A percentile compares a stretch with the other conserved stretches of the same genome.
Conservation (phyloP, 1,140 invertebrate species). For the Macrotrachela quadricornifera region DNA sequence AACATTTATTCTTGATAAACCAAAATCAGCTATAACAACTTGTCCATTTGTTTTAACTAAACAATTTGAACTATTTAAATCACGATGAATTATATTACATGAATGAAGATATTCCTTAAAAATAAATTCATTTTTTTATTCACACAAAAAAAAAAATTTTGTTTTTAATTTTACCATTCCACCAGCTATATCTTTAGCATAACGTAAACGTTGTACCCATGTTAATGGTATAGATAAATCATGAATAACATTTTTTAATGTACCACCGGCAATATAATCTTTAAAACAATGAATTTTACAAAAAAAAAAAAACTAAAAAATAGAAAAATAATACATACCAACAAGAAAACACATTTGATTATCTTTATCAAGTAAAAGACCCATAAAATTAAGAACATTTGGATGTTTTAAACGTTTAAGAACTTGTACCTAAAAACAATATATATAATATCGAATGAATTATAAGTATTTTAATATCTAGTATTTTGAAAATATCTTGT, state of each 20-base stretch:
- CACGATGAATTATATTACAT: conserved; percentile 27
- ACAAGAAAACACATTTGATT: conserved; percentile 40
- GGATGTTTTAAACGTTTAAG: conserved; percentile 61
- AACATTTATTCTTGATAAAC: conserved; percentile 13
- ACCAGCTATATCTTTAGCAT: conserved; percentile 23
- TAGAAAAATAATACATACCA: too few species aligned
- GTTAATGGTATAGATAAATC: conserved; percentile 15
- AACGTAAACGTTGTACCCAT: conserved; percentile 20
- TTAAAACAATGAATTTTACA: neutral
- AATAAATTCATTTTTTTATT: too few species aligned
- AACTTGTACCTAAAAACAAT: conserved; percentile 56
- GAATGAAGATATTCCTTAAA: conserved; percentile 21
- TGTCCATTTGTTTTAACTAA: conserved; percentile 20
- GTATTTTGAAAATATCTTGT: too few species aligned
- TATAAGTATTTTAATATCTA: too few species aligned
- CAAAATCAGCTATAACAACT: conserved; percentile 29
- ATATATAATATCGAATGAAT: too few species aligned
- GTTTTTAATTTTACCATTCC: conserved; percentile 20
- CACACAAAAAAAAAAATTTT: too few species aligned
- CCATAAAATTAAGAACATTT: conserved; percentile 71
- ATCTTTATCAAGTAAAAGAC: conserved; percentile 69
- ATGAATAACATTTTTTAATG: conserved; percentile 22
- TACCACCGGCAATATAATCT: conserved; percentile 27
- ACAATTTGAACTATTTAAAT: conserved; percentile 28
- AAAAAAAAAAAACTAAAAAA: too few species aligned